Percentiles rank a stretch among this genome's conserved stretches.
phyloP scores from a whole-genome alignment of 2,888 invertebrate genomes.

The Panopea generosa region DNA sequence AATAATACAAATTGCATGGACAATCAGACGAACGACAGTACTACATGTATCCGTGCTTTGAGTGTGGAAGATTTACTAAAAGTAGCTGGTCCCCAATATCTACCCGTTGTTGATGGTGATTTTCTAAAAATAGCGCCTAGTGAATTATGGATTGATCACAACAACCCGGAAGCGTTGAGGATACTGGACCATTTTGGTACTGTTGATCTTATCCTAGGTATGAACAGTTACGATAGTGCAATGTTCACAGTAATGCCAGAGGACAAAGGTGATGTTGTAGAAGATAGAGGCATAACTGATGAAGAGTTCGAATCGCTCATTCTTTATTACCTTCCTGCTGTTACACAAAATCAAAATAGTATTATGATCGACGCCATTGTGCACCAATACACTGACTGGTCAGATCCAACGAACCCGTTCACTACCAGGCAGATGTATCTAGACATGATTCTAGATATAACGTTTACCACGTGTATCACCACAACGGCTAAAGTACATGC shows the following conservation, averaged over 20 bases:
- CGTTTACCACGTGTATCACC: slow-evolving; percentile 3
- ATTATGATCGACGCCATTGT: neutral
- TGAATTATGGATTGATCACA: neutral
- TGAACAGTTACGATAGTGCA: slow-evolving; percentile 8
- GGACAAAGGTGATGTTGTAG: neutral
- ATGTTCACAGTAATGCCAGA: neutral
- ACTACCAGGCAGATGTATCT: neutral
- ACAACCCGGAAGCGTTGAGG: neutral
- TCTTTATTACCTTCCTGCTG: neutral
- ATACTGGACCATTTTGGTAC: neutral
- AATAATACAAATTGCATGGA: neutral
- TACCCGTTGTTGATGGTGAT: slow-evolving; percentile 5
- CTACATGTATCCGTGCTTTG: slow-evolving; percentile 2
- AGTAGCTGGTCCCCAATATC: neutral
- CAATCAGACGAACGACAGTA: neutral
- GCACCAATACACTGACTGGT: slow-evolving; percentile 29
- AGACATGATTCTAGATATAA: slow-evolving; percentile 8
- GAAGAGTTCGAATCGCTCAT: neutral
- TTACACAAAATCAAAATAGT: neutral
- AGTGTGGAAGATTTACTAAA: neutral
- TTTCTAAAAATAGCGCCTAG: neutral
- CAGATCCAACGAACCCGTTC: neutral
- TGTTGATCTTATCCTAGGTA: slow-evolving; percentile 8
- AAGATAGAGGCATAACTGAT: no score
- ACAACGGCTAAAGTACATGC: slow-evolving; percentile 10